Percentiles rank a stretch among this genome's conserved stretches.
Conservation (phyloP, 2,113 vertebrate genomes). For the Chlorodrepanis virens region DNA sequence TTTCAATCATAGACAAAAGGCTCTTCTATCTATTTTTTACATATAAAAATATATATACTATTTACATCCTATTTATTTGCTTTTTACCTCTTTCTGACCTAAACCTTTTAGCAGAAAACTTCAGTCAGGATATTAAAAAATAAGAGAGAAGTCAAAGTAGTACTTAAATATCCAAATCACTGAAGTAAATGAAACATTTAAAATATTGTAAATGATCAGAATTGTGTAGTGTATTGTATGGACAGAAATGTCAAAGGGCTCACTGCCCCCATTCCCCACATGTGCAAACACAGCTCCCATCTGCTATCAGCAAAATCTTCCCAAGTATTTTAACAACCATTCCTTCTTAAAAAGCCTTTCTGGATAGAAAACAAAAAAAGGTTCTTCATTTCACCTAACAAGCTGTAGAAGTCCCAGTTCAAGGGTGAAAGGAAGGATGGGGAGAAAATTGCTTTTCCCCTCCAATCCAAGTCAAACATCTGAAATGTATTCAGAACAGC, state of each 20-base stretch:
- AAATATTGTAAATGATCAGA: not conserved
- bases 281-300: not conserved
- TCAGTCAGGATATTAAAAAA: not conserved
- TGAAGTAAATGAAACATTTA: not conserved
- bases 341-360: not conserved
- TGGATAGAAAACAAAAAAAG: not conserved
- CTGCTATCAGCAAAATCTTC: not conserved
- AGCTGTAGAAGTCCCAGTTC: not conserved
- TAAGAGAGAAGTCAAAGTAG: not conserved
- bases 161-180: not conserved
- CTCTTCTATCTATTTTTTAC: not conserved
- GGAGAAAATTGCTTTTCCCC: not conserved
- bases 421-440: conserved; percentile 45
- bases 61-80: not conserved
- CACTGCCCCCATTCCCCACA: not conserved
- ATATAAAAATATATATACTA: not conserved
- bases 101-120: not conserved
- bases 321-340: not conserved
- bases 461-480: not conserved
- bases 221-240: not conserved
- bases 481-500: not conserved
- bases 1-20: not conserved
- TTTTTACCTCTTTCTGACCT: not conserved
- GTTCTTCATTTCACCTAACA: not conserved
- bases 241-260: not conserved